Evolutionary conservation across 2,888 invertebrate genomes (phyloP).

Genomic region (Ornithoptera priamus): DNA sequence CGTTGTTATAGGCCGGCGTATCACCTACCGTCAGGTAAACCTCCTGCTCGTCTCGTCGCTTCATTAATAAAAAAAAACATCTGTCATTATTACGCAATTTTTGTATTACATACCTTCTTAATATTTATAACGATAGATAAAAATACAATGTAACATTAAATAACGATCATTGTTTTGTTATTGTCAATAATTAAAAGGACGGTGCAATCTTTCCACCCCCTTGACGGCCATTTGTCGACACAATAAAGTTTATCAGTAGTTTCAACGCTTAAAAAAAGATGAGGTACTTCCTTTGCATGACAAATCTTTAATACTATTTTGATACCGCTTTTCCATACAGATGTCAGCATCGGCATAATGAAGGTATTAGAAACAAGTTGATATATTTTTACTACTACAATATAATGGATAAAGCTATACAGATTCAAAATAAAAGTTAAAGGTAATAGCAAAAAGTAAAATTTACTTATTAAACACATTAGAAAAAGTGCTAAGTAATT

Average conservation of each 20-base stretch:
- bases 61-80: no score
- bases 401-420: neutral
- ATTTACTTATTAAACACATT: no score
- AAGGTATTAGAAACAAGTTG: neutral
- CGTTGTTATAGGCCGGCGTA: no score
- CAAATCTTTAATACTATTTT: constrained; percentile 31
- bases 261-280: constrained; percentile 10
- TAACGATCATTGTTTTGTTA: neutral
- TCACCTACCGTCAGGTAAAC: no score
- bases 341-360: constrained; percentile 2
- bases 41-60: no score
- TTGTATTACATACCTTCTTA: neutral
- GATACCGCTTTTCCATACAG: constrained; percentile 18
- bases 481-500: no score
- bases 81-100: no score
- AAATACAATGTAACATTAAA: neutral
- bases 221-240: neutral
- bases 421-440: neutral
- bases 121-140: neutral
- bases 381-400: neutral
- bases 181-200: neutral
- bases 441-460: no score
- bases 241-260: constrained; percentile 9
- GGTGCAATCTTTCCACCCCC: neutral
- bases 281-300: constrained; percentile 39